Percentiles rank a stretch among this genome's conserved stretches.
Evolutionary conservation across 2,113 vertebrate genomes (phyloP).

Genomic region (Forbesichthys papilliferus): DNA sequence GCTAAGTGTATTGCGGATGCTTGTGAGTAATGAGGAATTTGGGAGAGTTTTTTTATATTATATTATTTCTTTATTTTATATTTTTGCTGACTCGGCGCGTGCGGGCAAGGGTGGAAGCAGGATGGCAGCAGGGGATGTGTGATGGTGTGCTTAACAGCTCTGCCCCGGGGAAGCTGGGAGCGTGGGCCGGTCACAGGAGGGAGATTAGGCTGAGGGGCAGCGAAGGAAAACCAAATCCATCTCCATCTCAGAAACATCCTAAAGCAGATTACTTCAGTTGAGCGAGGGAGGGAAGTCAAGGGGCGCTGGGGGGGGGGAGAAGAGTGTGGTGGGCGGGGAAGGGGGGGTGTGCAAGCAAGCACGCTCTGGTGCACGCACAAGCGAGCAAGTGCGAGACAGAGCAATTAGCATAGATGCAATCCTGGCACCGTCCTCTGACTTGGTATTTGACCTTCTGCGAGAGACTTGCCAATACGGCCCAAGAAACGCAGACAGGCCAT

Average conservation of each 20-base stretch:
- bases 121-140: constrained; percentile 26
- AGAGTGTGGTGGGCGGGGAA: constrained; percentile 49
- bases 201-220: constrained; percentile 72
- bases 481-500: constrained; percentile 69
- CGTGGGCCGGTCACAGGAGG: constrained; percentile 60
- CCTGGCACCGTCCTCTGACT: constrained; percentile 71
- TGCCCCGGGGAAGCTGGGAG: constrained; percentile 33
- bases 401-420: constrained; percentile 76
- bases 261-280: constrained; percentile 76
- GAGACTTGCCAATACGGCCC: constrained; percentile 67
- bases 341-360: background rate
- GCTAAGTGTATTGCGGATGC: constrained; percentile 72
- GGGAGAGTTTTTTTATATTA: constrained; percentile 7
- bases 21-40: constrained; percentile 77
- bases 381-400: constrained; percentile 29
- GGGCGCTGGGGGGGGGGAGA: constrained; percentile 48
- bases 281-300: constrained; percentile 15
- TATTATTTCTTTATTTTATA: too few species aligned
- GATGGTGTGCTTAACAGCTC: constrained; percentile 68
- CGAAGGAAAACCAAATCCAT: constrained; percentile 74
- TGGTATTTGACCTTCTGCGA: constrained; percentile 77
- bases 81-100: too few species aligned
- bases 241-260: constrained; percentile 76
- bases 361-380: background rate
- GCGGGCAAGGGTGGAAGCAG: background rate